A percentile compares a stretch with the other conserved stretches of the same genome.
Conservation (phyloP, 2,113 vertebrate genomes). For the Pantherophis guttatus region DNA sequence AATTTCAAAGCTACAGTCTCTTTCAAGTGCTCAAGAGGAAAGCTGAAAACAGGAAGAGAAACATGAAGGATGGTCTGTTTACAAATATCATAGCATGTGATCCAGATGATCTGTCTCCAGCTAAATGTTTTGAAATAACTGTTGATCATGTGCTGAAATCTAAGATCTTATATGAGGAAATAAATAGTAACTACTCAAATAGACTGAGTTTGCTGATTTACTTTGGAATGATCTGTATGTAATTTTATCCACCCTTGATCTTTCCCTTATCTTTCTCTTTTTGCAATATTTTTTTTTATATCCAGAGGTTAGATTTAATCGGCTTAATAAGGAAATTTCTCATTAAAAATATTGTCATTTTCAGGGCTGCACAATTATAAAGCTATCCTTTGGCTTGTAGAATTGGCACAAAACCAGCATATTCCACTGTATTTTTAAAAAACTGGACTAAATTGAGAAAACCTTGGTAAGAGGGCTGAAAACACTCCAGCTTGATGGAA, state of each 20-base stretch:
- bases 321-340: neutral
- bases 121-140: neutral
- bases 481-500: neutral
- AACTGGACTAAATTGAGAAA: neutral
- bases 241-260: neutral
- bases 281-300: neutral
- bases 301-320: neutral
- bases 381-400: neutral
- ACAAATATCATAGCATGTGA: neutral
- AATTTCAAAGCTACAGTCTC: neutral
- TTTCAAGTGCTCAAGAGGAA: neutral
- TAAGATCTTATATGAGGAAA: neutral
- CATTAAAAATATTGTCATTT: neutral
- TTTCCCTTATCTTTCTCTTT: neutral
- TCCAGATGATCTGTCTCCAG: neutral
- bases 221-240: neutral
- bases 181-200: neutral
- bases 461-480: neutral
- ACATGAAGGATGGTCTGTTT: neutral
- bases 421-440: neutral
- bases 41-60: neutral
- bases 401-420: neutral
- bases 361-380: neutral
- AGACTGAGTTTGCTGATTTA: neutral
- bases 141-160: neutral